These are phyloP conservation scores for Heliconius congener DNA, from an alignment of 1,140 invertebrate species.

Conservation along the genomic window DNA sequence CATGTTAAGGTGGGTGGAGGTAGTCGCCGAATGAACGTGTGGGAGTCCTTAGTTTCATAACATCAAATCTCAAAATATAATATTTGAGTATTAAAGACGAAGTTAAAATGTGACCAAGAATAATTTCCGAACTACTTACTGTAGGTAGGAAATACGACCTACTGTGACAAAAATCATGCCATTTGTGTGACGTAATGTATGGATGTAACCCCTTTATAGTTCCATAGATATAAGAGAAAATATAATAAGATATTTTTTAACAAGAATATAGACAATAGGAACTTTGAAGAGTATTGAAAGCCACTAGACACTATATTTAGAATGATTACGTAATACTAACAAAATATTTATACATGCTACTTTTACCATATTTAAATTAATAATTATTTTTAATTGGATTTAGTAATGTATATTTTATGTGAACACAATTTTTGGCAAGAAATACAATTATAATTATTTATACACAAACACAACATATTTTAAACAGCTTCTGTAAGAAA, in stretches of 20 bases:
- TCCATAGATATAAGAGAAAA: neutral
- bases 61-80: no score
- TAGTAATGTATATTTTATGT: neutral
- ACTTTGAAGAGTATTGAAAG: conserved; percentile 6
- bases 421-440: conserved; percentile 16
- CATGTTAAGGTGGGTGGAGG: no score
- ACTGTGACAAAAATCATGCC: no score
- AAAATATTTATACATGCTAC: neutral
- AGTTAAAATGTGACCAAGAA: no score
- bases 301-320: neutral
- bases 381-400: neutral
- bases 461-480: neutral
- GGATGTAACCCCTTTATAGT: no score
- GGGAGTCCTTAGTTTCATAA: no score
- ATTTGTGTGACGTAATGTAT: no score
- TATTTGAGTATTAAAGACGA: no score
- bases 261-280: neutral
- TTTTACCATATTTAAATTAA: neutral
- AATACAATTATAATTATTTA: neutral
- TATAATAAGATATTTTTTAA: neutral
- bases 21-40: no score
- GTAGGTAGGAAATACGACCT: no score
- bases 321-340: neutral
- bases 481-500: no score
- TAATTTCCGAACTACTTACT: no score